phyloP scores from a whole-genome alignment of 1,140 invertebrate species.

The Sinonovacula constricta region DNA sequence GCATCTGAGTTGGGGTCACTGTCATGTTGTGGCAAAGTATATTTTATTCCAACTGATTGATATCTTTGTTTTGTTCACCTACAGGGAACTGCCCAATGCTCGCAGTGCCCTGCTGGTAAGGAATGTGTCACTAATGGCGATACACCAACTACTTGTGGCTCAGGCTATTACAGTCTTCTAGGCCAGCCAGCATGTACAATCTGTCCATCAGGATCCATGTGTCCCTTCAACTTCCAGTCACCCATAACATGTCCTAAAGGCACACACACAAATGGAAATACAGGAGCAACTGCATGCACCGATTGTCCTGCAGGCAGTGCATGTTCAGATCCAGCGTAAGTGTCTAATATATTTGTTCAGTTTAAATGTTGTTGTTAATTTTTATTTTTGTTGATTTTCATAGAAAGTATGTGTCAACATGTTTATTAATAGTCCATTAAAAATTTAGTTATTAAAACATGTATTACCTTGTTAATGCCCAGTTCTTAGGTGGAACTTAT shows the following conservation, averaged over 20 bases:
- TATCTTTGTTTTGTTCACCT: too few species aligned
- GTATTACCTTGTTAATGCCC: too few species aligned
- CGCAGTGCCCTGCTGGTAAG: slow-evolving; percentile 68
- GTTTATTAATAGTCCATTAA: too few species aligned
- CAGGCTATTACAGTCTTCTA: slow-evolving; percentile 70
- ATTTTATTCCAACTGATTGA: too few species aligned
- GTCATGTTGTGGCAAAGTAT: too few species aligned
- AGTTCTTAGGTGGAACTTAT: too few species aligned
- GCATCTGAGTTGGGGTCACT: too few species aligned
- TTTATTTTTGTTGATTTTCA: too few species aligned
- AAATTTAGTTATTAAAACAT: too few species aligned
- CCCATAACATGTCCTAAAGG: slow-evolving; percentile 69
- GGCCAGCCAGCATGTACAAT: slow-evolving; percentile 63
- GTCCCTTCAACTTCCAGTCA: slow-evolving; percentile 63
- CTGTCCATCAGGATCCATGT: slow-evolving; percentile 71
- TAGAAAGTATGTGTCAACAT: too few species aligned
- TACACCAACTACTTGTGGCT: slow-evolving; percentile 57
- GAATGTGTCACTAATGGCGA: slow-evolving; percentile 62
- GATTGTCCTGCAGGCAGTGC: slow-evolving; percentile 69
- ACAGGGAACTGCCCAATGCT: slow-evolving; percentile 64
- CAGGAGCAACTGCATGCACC: slow-evolving; percentile 60
- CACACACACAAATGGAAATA: slow-evolving; percentile 60
- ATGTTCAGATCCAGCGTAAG: slow-evolving; percentile 67
- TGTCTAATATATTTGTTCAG: background rate
- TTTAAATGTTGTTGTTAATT: too few species aligned